A percentile compares a stretch with the other conserved stretches of the same genome.
Conservation (phyloP, 2,888 invertebrate genomes). For the Coenonympha glycerion region DNA sequence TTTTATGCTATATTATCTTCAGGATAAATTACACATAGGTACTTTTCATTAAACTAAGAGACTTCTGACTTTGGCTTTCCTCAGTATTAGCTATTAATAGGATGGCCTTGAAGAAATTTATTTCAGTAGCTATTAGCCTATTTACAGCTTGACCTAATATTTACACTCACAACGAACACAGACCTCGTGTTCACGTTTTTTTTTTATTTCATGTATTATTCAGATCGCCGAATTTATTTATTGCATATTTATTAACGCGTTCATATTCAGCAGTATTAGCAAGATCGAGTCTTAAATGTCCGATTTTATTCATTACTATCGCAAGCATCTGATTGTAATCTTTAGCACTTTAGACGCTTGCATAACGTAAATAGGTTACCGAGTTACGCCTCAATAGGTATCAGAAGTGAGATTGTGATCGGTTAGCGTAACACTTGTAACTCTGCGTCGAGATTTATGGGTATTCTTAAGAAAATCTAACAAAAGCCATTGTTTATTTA, state of each 20-base stretch:
- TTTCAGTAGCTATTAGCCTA: neutral
- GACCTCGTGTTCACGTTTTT: neutral
- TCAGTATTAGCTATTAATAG: neutral
- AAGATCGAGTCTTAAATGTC: neutral
- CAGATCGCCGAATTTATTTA: too few species aligned
- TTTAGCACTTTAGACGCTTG: constrained; percentile 8
- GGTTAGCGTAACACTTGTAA: constrained; percentile 2
- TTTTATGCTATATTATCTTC: too few species aligned
- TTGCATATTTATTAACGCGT: neutral
- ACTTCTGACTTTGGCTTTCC: neutral
- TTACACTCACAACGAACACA: neutral
- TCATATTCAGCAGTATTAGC: neutral
- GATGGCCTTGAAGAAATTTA: neutral
- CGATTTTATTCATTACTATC: constrained; percentile 1
- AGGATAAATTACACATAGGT: too few species aligned
- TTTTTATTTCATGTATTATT: neutral
- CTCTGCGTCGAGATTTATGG: neutral
- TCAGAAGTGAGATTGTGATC: constrained; percentile 7
- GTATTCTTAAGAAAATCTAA: neutral
- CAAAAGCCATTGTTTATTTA: neutral
- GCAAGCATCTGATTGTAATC: constrained; percentile 5
- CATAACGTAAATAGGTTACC: constrained; percentile 12
- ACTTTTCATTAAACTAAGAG: neutral
- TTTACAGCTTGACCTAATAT: neutral
- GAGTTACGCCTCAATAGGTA: constrained; percentile 10